Percentiles rank a stretch among this genome's conserved stretches.
phyloP scores from a whole-genome alignment of 2,113 vertebrate genomes.

The Zootoca vivipara region DNA sequence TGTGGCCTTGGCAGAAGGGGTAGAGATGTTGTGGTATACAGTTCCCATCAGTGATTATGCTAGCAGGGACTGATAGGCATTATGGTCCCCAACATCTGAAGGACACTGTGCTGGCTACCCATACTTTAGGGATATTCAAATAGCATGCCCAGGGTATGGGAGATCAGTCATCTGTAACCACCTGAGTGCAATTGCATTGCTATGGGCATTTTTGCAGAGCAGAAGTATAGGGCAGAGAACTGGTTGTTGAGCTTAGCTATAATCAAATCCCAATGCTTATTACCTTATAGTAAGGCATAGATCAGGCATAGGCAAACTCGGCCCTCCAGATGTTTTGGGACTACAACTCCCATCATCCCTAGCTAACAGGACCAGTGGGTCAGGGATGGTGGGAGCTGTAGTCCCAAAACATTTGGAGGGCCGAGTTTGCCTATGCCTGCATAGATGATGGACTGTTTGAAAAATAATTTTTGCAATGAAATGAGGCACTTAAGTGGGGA shows the following conservation, averaged over 20 bases:
- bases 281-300: conserved; percentile 11
- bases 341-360: too few species aligned
- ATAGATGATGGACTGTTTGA: conserved; percentile 57
- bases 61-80: not conserved
- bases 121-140: not conserved
- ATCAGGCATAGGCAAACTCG: not conserved
- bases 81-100: not conserved
- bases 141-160: not conserved
- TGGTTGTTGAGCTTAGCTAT: not conserved
- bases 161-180: not conserved
- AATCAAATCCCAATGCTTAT: not conserved
- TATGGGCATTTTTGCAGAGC: not conserved
- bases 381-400: too few species aligned
- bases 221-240: not conserved
- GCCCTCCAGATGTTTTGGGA: too few species aligned
- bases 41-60: too few species aligned
- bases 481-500: not conserved
- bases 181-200: not conserved
- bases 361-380: too few species aligned
- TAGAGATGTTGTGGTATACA: too few species aligned
- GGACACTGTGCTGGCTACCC: not conserved
- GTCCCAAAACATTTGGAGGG: too few species aligned
- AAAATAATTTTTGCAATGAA: conserved; percentile 57
- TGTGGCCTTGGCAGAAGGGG: not conserved
- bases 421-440: too few species aligned